Evolutionary conservation across 2,113 vertebrate species (phyloP).

Genomic region (Dipodomys stephensi): DNA sequence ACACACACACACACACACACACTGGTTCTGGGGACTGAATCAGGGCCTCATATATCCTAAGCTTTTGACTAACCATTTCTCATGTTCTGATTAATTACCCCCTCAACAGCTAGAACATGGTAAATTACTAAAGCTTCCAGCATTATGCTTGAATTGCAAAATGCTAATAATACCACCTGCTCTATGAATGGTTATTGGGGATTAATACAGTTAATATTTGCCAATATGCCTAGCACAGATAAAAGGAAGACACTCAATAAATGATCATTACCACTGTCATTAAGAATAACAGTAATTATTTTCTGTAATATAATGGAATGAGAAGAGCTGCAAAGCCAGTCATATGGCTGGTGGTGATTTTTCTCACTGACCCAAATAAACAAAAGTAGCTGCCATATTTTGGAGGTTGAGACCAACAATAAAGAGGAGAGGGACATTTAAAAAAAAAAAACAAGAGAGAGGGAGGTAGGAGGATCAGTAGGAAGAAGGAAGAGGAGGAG

Average conservation of each 20-base stretch:
- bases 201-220: neutral
- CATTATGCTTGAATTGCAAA: conserved; percentile 54
- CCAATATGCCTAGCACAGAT: neutral
- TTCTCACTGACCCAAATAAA: conserved; percentile 45
- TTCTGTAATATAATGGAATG: conserved; percentile 38
- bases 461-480: neutral
- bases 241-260: conserved; percentile 19
- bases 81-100: conserved; percentile 14
- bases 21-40: neutral
- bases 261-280: neutral
- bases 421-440: neutral
- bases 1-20: too few relatives aligned
- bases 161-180: neutral
- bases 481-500: neutral
- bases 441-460: neutral
- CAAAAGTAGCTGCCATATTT: conserved; percentile 16
- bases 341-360: neutral
- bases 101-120: neutral
- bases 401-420: neutral
- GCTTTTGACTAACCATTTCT: conserved; percentile 50
- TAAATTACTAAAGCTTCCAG: conserved; percentile 36
- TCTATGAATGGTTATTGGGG: neutral
- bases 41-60: neutral
- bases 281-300: conserved; percentile 39
- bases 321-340: conserved; percentile 31